Base-by-base conservation (phyloP, 2,797 vertebrate species). In the Aratinga solstitialis region DNA sequence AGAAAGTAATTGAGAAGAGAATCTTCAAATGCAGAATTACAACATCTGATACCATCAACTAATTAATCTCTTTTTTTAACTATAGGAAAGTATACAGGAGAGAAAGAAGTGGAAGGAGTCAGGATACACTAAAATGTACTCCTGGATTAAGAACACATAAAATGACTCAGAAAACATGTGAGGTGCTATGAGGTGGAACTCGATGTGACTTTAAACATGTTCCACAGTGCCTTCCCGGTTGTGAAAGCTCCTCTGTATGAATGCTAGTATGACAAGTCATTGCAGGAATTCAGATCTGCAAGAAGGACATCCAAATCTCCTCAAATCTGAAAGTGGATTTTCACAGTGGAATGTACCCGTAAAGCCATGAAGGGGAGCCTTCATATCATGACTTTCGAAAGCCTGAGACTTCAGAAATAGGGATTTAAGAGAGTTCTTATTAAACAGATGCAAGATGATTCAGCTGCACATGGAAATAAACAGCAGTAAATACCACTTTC, bases 121-220 rank as follows among this genome's bases (percentile, higher is more conserved):
- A 89, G 17, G 62, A 32, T 23, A 84, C 17, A 72, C 23, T 45
- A 53, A 97, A 85, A 85, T 13, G 6, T 10, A 51, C 10, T 81
- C 10, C 54, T 51, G 36, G 38, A 54, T n/a, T 26, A 87, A 82
- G 47, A 82, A 75, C 1, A 1, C 6, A 47, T 40, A 48, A 75
- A 90, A 36, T 32, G 0, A 48, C 50, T 45, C 54, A 66, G 58
- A 45, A 90, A 91, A 68, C 18, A 78, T 3, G 92, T 42, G 50
- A 50, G 21, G 19, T 63, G 22, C 6, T n/a, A 32, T 72, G 71
- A 89, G 42, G 42, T 34, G 1, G 3, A 90, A 82, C 30, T 30
- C 3, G 0, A 4, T 59, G 62, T 0, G 1, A 81, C 61, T 67
- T 53, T 10, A 78, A 56, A 72, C 4, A 9, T 2, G 17, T 94